phyloP scores from a whole-genome alignment of 2,888 invertebrate species.

The Cheiracanthium punctorium region DNA sequence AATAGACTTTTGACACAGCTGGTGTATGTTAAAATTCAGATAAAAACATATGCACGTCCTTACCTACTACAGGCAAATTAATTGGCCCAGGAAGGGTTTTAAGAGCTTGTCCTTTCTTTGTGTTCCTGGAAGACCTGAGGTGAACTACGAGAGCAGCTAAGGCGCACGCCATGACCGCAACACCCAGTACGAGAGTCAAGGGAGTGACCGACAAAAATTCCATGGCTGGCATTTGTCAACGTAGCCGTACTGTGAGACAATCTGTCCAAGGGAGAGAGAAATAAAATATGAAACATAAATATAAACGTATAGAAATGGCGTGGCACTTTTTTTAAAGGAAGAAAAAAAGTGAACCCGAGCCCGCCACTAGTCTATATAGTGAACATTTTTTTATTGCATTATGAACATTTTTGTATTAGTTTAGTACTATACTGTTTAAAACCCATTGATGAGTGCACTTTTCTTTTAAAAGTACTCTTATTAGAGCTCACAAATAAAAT shows the following conservation, averaged over 20 bases:
- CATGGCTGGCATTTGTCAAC: slow-evolving; percentile 23
- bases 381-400: no score
- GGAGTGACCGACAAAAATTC: slow-evolving; percentile 59
- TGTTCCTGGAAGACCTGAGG: slow-evolving; percentile 6
- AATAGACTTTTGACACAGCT: neutral
- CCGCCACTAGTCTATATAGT: no score
- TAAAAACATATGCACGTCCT: neutral
- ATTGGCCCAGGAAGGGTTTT: slow-evolving; percentile 50
- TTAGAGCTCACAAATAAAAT: no score
- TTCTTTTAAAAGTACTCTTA: no score
- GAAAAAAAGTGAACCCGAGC: no score
- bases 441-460: no score
- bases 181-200: slow-evolving; percentile 54
- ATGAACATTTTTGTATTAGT: no score
- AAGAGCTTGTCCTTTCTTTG: slow-evolving; percentile 22
- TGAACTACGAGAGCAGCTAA: slow-evolving; percentile 32
- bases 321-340: no score
- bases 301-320: no score
- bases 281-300: no score
- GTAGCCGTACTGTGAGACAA: neutral
- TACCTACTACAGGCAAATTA: slow-evolving; percentile 54
- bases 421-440: no score
- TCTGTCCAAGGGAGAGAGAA: neutral
- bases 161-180: slow-evolving; percentile 22
- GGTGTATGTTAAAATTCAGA: neutral